Evolutionary conservation across 2,113 vertebrate genomes (phyloP), one percentile per base, ranked within the genome.

Genomic region (Lagopus muta): DNA sequence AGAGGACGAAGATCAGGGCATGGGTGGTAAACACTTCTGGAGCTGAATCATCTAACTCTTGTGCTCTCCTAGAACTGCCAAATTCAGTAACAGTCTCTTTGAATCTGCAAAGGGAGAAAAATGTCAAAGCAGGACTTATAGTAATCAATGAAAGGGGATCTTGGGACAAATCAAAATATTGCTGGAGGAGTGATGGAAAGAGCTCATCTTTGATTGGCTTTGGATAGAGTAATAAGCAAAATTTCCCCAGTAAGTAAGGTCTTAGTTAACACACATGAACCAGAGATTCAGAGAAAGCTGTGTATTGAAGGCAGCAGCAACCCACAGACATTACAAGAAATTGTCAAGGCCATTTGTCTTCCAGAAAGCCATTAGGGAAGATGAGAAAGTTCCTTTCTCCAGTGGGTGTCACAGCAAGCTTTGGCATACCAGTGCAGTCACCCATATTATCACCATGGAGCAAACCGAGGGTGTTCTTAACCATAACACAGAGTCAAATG

Each of bases 1-100:
- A 52, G 30, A 70, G 83, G 69, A 87, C 74, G 69, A 73, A 76
- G 80, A 92, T 60, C 3, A 10, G 69, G 57, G 11, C 71, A 94
- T 28, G 93, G 75, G 74, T 89, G 77, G 64, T 20, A 61, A 91
- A 93, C 70, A 25, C 82, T 94, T 91, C 86, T 55, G 25, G 78
- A 64, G 50, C 93, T 95, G 86, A 90, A 86, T 93, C 74, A 94
- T 43, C 55, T 28, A 20, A 21, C 27, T 83, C n/a, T 77, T 84
- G 52, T 64, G 61, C 61, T 64, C 36, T 40, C 17, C 52, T 80
- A 40, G 28, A 65, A 16, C 32, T 60, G 54, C 52, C 73, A 71
- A 94, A 88, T 82, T 91, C 76, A 94, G 86, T 94, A 78, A 74
- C 24, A 62, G 55, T 34, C 92, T 42, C 42, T 8, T 8, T 36